phyloP scores from a whole-genome alignment of 2,113 vertebrate genomes.

The Dipodomys ordii region DNA sequence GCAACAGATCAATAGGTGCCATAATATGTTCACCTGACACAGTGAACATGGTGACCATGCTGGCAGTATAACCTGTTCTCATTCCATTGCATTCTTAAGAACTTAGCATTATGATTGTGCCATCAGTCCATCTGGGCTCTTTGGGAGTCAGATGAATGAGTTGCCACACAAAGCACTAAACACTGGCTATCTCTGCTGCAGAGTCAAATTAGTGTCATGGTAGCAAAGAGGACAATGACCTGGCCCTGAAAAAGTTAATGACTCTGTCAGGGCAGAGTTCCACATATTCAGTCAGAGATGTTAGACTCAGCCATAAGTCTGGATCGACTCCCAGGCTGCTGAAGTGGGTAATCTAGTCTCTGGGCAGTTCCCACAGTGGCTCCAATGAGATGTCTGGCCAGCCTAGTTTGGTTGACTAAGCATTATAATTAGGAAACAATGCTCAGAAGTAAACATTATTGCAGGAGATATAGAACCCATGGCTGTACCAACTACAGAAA shows the following conservation, averaged over 20 bases:
- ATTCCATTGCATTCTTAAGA: background rate
- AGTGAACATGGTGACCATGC: background rate
- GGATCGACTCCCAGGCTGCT: background rate
- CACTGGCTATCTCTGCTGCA: background rate
- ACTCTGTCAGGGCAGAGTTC: background rate
- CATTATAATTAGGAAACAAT: constrained; percentile 60
- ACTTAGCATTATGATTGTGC: background rate
- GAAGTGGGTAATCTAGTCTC: background rate
- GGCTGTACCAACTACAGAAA: constrained; percentile 50
- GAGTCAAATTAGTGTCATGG: background rate
- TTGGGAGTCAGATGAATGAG: background rate
- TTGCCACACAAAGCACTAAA: background rate
- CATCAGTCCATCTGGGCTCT: background rate
- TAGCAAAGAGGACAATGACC: background rate
- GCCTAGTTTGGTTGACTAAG: constrained; percentile 48
- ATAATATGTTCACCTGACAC: background rate
- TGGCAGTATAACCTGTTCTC: background rate
- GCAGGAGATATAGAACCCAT: constrained; percentile 71
- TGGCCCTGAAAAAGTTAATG: background rate
- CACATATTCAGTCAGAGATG: background rate
- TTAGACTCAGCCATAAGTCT: background rate
- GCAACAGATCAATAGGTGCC: background rate
- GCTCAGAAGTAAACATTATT: constrained; percentile 59
- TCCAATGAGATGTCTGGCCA: background rate
- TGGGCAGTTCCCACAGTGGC: background rate